Evolutionary conservation across 2,888 invertebrate species (phyloP).

Genomic region (Gerosis bhagava): DNA sequence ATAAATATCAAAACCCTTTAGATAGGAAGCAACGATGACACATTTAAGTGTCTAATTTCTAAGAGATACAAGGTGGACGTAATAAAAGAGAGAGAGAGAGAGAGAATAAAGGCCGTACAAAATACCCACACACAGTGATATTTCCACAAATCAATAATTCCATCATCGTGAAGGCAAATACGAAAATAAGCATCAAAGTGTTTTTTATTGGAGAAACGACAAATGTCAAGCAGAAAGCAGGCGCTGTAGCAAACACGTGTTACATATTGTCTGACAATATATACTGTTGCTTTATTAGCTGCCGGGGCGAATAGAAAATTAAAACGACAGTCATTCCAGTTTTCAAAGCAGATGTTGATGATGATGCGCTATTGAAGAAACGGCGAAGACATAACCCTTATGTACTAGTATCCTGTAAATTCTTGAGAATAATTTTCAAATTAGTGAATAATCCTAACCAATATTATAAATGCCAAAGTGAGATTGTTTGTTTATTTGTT

Average conservation of each 20-base stretch:
- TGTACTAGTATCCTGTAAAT: no score
- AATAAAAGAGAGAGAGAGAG: no score
- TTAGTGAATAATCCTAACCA: no score
- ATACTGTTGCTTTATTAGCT: conserved; percentile 74
- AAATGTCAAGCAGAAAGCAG: conserved; percentile 69
- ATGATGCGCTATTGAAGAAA: conserved; percentile 38
- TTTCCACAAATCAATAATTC: conserved; percentile 79
- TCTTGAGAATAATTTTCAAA: no score
- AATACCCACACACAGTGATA: conserved; percentile 68
- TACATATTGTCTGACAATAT: conserved; percentile 79
- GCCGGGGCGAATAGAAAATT: conserved; percentile 60
- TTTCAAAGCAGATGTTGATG: conserved; percentile 56
- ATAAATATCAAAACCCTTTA: conserved; percentile 64
- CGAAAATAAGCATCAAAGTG: conserved; percentile 80
- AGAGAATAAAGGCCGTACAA: conserved; percentile 59
- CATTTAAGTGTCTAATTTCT: conserved; percentile 72
- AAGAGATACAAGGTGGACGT: conserved; percentile 60
- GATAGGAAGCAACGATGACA: conserved; percentile 76
- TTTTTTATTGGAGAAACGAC: conserved; percentile 75
- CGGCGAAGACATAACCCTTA: no score
- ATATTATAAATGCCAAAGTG: no score
- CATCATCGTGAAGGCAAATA: conserved; percentile 71
- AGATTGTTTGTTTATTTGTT: no score
- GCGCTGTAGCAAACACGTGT: conserved; percentile 75
- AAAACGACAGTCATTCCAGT: conserved; percentile 59